Evolutionary conservation across 2,113 vertebrate species (phyloP).

Genomic region (Marcusenius ussheri): DNA sequence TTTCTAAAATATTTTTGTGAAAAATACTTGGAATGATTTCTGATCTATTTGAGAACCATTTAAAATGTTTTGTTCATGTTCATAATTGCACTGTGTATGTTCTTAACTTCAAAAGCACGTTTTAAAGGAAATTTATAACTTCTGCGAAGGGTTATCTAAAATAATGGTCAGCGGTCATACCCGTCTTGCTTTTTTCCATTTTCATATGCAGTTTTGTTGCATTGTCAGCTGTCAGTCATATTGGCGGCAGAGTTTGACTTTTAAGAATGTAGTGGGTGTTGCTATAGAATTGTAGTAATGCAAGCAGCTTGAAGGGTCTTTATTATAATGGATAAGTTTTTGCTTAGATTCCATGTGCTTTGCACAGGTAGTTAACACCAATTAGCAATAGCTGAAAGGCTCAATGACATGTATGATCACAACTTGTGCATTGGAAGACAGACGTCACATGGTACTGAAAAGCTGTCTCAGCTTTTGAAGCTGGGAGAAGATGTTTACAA

Average conservation of each 20-base stretch:
- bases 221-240: not conserved
- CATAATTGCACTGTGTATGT: not conserved
- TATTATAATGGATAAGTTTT: not conserved
- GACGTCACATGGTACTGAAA: not conserved
- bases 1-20: not conserved
- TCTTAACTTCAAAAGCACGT: not conserved
- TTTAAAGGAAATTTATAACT: not conserved
- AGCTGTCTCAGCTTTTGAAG: not conserved
- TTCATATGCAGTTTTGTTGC: not conserved
- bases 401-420: not conserved
- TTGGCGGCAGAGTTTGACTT: not conserved
- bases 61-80: not conserved
- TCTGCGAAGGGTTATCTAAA: not conserved
- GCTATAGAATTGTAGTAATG: not conserved
- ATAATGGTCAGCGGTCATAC: not conserved
- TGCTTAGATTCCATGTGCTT: not conserved
- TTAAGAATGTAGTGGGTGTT: not conserved
- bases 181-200: not conserved
- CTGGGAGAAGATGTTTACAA: not conserved
- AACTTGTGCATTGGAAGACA: not conserved
- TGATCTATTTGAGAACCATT: not conserved
- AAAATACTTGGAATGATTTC: not conserved
- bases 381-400: not conserved
- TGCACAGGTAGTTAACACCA: not conserved
- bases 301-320: not conserved